These are phyloP conservation scores for Sinocyclocheilus anshuiensis DNA, from an alignment of 2,113 vertebrate species.

Conservation along the genomic window DNA sequence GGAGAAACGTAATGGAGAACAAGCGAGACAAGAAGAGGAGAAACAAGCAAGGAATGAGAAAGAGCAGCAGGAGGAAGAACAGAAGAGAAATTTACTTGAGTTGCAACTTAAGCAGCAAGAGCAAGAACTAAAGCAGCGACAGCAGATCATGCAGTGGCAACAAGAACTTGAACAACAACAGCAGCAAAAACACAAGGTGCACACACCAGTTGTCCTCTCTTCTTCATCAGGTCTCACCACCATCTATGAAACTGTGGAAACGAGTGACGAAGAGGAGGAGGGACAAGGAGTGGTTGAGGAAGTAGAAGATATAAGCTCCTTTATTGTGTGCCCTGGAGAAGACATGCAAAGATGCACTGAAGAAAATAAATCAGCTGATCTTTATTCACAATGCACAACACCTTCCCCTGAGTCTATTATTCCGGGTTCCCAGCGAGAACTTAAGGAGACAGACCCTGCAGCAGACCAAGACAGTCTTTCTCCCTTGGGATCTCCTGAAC, in stretches of 20 bases:
- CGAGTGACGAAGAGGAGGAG: slow-evolving; percentile 58
- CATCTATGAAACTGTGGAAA: slow-evolving; percentile 77
- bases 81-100: slow-evolving; percentile 63
- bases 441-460: not conserved
- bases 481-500: slow-evolving; percentile 56
- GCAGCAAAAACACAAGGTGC: slow-evolving; percentile 52
- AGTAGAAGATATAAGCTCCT: slow-evolving; percentile 28
- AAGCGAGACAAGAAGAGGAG: slow-evolving; percentile 58
- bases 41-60: slow-evolving; percentile 44
- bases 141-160: slow-evolving; percentile 73
- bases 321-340: slow-evolving; percentile 28
- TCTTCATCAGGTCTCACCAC: slow-evolving; percentile 75
- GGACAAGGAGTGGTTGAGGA: not conserved
- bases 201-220: slow-evolving; percentile 58
- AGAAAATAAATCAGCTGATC: slow-evolving; percentile 3
- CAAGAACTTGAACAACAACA: slow-evolving; percentile 63
- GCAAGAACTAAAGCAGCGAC: slow-evolving; percentile 70
- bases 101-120: slow-evolving; percentile 70
- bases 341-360: not conserved
- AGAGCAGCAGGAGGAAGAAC: slow-evolving; percentile 55
- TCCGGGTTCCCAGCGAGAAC: not conserved
- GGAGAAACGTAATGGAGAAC: slow-evolving; percentile 59
- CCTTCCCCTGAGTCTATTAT: not conserved
- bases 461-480: slow-evolving; percentile 30
- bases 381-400: not conserved